phyloP scores from a whole-genome alignment of 2,797 vertebrate genomes.

The Novumbra hubbsi region DNA sequence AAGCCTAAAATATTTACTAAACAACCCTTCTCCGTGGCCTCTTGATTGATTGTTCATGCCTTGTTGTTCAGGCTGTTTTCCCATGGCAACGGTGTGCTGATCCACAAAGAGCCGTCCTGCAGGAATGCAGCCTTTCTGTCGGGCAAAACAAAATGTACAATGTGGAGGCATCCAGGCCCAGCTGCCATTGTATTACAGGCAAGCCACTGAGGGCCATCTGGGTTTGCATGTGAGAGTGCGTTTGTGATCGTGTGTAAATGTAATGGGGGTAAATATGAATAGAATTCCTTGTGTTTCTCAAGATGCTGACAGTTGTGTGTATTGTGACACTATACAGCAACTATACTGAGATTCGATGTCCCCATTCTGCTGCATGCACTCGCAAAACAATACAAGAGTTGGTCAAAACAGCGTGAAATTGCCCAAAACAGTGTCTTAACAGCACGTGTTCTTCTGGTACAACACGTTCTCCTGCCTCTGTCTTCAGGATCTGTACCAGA shows the following conservation, averaged over 20 bases:
- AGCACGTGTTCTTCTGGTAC: too few species aligned
- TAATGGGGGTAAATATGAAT: too few species aligned
- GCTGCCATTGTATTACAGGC: slow-evolving; percentile 19
- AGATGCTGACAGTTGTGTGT: too few species aligned
- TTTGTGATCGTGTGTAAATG: neutral
- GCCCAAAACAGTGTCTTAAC: too few species aligned
- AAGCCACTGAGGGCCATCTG: neutral
- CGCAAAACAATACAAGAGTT: too few species aligned
- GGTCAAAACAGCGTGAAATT: too few species aligned
- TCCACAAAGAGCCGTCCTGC: neutral
- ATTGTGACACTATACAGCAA: too few species aligned
- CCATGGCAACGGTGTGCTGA: neutral
- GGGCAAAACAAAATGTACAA: slow-evolving; percentile 33
- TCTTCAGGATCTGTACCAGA: slow-evolving; percentile 12
- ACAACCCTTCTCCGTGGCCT: too few species aligned
- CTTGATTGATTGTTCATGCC: neutral
- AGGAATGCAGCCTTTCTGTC: slow-evolving; percentile 11
- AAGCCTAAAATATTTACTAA: too few species aligned
- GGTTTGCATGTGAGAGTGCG: neutral
- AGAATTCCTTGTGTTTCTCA: too few species aligned
- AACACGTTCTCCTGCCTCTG: neutral
- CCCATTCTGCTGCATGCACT: too few species aligned
- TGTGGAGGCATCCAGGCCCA: slow-evolving; percentile 43
- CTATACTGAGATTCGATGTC: too few species aligned
- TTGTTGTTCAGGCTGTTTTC: neutral